Conservation (phyloP, 2,113 vertebrate species). For the Smithornis capensis region DNA sequence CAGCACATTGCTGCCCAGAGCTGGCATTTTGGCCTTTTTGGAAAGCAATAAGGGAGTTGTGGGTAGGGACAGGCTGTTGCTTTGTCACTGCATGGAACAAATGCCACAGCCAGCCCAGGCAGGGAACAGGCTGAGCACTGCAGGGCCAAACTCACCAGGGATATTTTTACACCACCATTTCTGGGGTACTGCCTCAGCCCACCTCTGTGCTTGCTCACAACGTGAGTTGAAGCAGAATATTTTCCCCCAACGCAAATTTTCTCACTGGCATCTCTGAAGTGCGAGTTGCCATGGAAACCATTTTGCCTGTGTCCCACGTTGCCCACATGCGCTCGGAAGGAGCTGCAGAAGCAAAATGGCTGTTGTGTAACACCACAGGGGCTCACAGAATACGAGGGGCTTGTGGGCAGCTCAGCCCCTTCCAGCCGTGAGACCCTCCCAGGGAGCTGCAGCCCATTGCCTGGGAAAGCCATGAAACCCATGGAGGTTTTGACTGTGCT, state of each 20-base stretch:
- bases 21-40: not conserved
- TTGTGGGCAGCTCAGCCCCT: not conserved
- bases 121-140: not conserved
- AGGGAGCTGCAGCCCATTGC: fast-evolving
- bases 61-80: not conserved
- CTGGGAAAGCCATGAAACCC: not conserved
- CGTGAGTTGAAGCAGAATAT: slow-evolving; percentile 18
- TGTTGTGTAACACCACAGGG: not conserved
- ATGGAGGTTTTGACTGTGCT: fast-evolving
- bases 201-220: not conserved
- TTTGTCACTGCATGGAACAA: not conserved
- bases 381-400: fast-evolving
- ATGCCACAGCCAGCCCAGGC: not conserved
- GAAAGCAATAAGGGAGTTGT: not conserved
- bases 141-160: not conserved
- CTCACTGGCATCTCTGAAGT: slow-evolving; percentile 59
- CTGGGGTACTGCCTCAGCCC: not conserved
- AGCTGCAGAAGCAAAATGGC: slow-evolving; percentile 60
- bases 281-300: slow-evolving; percentile 65
- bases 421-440: not conserved
- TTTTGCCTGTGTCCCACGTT: slow-evolving; percentile 62
- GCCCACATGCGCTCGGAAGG: slow-evolving; percentile 25
- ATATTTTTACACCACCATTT: slow-evolving; percentile 22
- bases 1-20: not conserved
- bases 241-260: slow-evolving; percentile 35